These are phyloP conservation scores for Xenopus tropicalis DNA, from an alignment of 2,113 vertebrate genomes.

Conservation along the genomic window DNA sequence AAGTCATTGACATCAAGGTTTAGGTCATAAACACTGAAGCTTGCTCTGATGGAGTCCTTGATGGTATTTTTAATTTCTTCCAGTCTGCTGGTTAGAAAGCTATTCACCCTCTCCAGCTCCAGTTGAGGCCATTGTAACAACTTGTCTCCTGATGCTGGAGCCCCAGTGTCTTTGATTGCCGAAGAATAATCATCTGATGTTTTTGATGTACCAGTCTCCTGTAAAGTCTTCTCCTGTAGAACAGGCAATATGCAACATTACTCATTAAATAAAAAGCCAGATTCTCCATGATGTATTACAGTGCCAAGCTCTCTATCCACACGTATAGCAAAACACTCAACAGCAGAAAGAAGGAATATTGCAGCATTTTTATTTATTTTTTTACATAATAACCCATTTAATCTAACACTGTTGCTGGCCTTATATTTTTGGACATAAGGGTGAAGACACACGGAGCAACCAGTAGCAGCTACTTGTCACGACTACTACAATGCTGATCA, in stretches of 20 bases:
- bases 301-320: too few species aligned
- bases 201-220: constrained; percentile 67
- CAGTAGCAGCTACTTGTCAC: too few species aligned
- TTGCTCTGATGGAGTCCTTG: constrained; percentile 93
- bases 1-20: constrained; percentile 91
- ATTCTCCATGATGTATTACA: not conserved
- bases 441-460: too few species aligned
- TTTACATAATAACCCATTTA: too few species aligned
- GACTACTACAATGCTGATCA: too few species aligned
- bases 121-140: constrained; percentile 89
- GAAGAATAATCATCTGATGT: constrained; percentile 57
- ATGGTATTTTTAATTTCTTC: constrained; percentile 98
- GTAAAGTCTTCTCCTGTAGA: constrained; percentile 83
- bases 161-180: constrained; percentile 54
- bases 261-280: constrained; percentile 54
- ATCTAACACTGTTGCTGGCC: too few species aligned
- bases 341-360: too few species aligned
- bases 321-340: not conserved
- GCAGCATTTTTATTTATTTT: too few species aligned
- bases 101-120: constrained; percentile 93
- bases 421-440: too few species aligned
- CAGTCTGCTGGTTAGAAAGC: constrained; percentile 91
- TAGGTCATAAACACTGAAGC: constrained; percentile 92
- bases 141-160: constrained; percentile 59
- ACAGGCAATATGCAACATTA: constrained; percentile 52